These are phyloP conservation scores for Archegozetes longisetosus DNA, from an alignment of 1,140 invertebrate genomes.

Conservation along the genomic window DNA sequence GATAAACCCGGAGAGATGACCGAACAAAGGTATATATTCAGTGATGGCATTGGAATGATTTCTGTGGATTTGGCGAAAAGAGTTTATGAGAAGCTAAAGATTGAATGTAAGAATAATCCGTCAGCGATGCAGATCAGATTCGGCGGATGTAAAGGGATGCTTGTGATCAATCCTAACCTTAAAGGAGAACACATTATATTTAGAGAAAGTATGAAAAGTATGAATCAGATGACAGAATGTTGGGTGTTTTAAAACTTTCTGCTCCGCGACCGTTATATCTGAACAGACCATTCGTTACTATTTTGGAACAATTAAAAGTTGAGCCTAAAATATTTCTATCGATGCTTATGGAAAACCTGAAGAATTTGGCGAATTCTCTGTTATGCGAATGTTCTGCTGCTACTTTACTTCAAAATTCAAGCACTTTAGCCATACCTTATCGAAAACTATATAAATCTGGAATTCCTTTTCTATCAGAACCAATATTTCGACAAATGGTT, in stretches of 20 bases:
- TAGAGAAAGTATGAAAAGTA: constrained; percentile 23
- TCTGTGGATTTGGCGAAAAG: constrained; percentile 19
- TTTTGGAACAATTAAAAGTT: constrained; percentile 19
- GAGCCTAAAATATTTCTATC: constrained; percentile 9
- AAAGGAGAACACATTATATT: constrained; percentile 17
- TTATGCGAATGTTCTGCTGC: constrained; percentile 1
- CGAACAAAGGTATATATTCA: constrained; percentile 19
- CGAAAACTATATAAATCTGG: neutral
- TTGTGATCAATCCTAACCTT: constrained; percentile 20
- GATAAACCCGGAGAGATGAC: neutral
- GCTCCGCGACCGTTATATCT: constrained; percentile 17
- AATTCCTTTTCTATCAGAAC: constrained; percentile 11
- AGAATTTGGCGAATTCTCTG: neutral
- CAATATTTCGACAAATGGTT: constrained; percentile 7
- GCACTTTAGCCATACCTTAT: neutral
- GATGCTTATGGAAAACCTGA: constrained; percentile 12
- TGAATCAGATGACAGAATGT: constrained; percentile 12
- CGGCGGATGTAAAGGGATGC: constrained; percentile 24
- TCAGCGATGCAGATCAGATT: constrained; percentile 23
- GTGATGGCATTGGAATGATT: constrained; percentile 24
- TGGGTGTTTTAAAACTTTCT: constrained; percentile 20
- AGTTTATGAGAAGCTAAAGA: constrained; percentile 12
- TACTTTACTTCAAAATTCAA: neutral
- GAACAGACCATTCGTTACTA: constrained; percentile 19
- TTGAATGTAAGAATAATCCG: constrained; percentile 3